phyloP scores from a whole-genome alignment of 2,113 vertebrate species.

The Mastomys coucha region DNA sequence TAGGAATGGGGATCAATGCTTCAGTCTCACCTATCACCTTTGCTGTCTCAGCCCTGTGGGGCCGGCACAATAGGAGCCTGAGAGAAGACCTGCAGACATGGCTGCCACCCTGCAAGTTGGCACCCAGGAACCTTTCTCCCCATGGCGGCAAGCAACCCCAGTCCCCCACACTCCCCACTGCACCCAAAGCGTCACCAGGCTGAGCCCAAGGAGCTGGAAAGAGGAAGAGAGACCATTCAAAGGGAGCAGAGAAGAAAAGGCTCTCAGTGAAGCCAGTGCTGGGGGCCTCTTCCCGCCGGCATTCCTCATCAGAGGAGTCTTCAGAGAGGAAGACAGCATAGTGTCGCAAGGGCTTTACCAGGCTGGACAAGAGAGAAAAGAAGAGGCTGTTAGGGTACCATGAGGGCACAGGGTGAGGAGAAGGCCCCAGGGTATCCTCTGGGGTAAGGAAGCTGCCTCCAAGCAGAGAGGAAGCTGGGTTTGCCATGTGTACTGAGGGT shows the following conservation, averaged over 20 bases:
- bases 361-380: slow-evolving; percentile 89
- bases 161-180: neutral
- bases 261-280: slow-evolving; percentile 95
- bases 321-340: slow-evolving; percentile 99
- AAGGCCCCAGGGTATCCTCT: neutral
- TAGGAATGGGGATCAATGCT: neutral
- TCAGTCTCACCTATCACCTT: neutral
- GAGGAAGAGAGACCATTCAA: slow-evolving; percentile 96
- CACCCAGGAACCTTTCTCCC: neutral
- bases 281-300: slow-evolving; percentile 92
- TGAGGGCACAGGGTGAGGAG: neutral
- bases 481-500: neutral
- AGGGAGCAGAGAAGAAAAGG: slow-evolving; percentile 97
- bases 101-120: neutral
- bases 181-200: slow-evolving; percentile 62
- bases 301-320: slow-evolving; percentile 97
- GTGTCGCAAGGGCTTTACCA: slow-evolving; percentile 95
- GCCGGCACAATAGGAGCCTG: neutral
- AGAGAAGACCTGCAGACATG: neutral
- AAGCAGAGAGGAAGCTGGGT: neutral
- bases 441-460: neutral
- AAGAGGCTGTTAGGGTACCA: slow-evolving; percentile 65
- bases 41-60: neutral
- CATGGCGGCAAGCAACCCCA: neutral
- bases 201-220: slow-evolving; percentile 34